Percentiles rank a stretch among this genome's conserved stretches.
Conservation (phyloP, 2,797 vertebrate genomes). For the Helarctos malayanus region DNA sequence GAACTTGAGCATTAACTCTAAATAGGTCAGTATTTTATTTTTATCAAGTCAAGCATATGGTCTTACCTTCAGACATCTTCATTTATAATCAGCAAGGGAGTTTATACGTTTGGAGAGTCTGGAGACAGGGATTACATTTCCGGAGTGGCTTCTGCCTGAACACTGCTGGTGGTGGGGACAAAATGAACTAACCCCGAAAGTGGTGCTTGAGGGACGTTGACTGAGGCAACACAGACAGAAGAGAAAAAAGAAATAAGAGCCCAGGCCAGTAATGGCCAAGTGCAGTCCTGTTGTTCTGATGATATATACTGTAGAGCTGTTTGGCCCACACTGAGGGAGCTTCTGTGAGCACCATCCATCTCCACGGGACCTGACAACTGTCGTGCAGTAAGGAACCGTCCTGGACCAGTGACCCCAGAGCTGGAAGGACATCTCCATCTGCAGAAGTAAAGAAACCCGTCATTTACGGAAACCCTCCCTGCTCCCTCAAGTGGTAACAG, state of each 20-base stretch:
- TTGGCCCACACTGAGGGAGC: background rate
- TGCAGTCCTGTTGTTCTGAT: background rate
- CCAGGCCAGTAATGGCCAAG: background rate
- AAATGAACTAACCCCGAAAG: background rate
- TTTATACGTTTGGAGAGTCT: background rate
- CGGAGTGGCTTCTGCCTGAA: background rate
- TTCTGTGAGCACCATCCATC: background rate
- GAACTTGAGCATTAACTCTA: background rate
- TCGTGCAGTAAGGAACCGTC: background rate
- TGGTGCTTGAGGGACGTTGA: background rate
- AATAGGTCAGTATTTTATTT: background rate
- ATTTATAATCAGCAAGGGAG: background rate
- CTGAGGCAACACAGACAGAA: background rate
- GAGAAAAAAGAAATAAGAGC: background rate
- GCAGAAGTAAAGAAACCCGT: background rate
- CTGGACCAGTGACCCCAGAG: background rate
- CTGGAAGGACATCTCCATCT: background rate
- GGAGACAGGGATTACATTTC: background rate
- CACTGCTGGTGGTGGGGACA: background rate
- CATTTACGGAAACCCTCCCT: background rate
- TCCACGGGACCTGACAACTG: background rate
- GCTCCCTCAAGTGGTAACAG: background rate
- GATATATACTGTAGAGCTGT: background rate
- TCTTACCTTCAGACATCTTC: constrained; percentile 17
- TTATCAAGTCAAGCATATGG: background rate